A percentile compares a stretch with the other conserved stretches of the same genome.
Evolutionary conservation across 2,888 invertebrate species (phyloP).

Genomic region (Microplitis deprimator): DNA sequence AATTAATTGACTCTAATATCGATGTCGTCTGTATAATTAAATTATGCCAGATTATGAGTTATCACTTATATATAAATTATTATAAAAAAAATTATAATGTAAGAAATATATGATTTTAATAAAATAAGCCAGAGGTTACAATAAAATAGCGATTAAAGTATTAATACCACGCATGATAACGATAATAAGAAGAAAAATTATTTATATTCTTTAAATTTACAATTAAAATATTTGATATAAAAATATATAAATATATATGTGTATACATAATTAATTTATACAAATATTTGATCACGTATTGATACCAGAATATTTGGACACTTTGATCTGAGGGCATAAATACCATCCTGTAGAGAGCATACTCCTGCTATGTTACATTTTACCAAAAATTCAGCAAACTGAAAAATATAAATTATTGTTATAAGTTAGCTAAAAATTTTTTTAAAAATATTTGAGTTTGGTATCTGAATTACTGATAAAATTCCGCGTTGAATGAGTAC

Average conservation of each 20-base stretch:
- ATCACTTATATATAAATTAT: no score
- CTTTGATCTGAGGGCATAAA: conserved; percentile 81
- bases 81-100: no score
- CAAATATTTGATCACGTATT: conserved; percentile 49
- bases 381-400: conserved; percentile 91
- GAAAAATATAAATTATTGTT: conserved; percentile 46
- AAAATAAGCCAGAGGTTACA: no score
- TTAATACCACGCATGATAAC: no score
- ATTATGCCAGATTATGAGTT: no score
- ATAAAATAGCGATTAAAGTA: no score
- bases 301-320: conserved; percentile 75
- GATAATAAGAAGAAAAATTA: background rate
- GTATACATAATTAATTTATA: background rate
- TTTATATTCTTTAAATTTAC: background rate
- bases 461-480: background rate
- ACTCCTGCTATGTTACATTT: conserved; percentile 84
- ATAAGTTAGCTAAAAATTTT: background rate
- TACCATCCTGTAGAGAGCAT: conserved; percentile 90
- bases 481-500: background rate
- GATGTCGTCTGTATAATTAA: no score
- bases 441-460: background rate
- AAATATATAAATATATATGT: background rate
- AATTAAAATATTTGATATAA: background rate
- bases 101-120: no score
- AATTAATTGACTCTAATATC: no score